Percentiles rank a stretch among this genome's conserved stretches.
phyloP scores from a whole-genome alignment of 1,140 invertebrate genomes.

The Ptiloglossa arizonensis region DNA sequence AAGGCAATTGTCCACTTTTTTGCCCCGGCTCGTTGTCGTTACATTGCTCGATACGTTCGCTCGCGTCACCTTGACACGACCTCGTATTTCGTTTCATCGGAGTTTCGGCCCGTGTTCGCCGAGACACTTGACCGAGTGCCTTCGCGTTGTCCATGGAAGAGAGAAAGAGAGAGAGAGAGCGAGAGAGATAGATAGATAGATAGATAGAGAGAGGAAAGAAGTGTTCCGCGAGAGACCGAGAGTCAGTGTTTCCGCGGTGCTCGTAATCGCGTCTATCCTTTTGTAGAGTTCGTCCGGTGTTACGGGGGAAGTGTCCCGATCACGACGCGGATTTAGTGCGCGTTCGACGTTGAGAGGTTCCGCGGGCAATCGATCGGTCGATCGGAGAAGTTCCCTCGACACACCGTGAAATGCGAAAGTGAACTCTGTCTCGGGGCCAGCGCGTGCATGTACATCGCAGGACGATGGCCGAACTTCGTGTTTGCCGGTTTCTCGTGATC shows the following conservation, averaged over 20 bases:
- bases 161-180: not conserved
- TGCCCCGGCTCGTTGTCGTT: not conserved
- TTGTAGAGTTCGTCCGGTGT: not conserved
- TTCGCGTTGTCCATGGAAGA: not conserved
- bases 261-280: not conserved
- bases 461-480: conserved; percentile 66
- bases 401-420: conserved; percentile 55
- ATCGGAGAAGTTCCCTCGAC: conserved; percentile 18
- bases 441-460: conserved; percentile 62
- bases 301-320: conserved; percentile 20
- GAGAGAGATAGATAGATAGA: too few relatives aligned
- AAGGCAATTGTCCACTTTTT: conserved; percentile 26
- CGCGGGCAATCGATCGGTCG: conserved; percentile 11
- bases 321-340: conserved; percentile 35
- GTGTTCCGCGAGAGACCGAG: conserved; percentile 1
- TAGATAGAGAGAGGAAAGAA: too few relatives aligned
- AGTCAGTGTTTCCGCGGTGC: conserved; percentile 18
- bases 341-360: conserved; percentile 34
- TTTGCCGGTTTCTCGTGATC: conserved; percentile 72
- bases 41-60: not conserved
- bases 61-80: conserved; percentile 23
- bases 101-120: conserved; percentile 4
- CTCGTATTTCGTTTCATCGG: not conserved
- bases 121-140: conserved; percentile 28
- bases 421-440: conserved; percentile 40